These are phyloP conservation scores for Ischnura elegans DNA, from an alignment of 2,888 invertebrate genomes.

Conservation along the genomic window DNA sequence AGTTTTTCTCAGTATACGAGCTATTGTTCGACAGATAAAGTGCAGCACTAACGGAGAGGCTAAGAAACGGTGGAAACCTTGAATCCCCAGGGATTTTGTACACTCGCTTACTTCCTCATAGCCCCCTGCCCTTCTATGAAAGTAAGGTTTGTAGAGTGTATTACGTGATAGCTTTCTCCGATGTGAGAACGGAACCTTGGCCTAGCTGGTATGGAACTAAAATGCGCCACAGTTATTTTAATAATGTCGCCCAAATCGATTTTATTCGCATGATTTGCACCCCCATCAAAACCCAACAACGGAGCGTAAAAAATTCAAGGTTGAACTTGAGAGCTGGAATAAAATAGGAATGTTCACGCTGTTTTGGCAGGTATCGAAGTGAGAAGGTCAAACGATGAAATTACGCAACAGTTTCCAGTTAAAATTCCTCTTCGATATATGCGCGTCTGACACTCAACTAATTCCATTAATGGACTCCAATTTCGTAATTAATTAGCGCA, in stretches of 20 bases:
- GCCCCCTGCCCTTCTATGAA: not conserved
- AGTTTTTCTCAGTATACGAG: not conserved
- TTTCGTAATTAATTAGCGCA: not conserved
- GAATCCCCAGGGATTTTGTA: not conserved
- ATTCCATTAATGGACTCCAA: not conserved
- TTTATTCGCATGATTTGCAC: not conserved
- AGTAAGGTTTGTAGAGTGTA: not conserved
- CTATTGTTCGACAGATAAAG: not conserved
- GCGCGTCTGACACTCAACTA: not conserved
- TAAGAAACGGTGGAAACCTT: not conserved
- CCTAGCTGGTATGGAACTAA: constrained; percentile 4
- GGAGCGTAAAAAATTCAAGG: not conserved
- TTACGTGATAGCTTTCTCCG: not conserved
- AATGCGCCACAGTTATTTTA: not conserved
- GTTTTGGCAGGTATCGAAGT: not conserved
- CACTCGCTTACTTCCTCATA: constrained; percentile 3
- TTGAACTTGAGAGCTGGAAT: not conserved
- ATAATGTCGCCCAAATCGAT: not conserved
- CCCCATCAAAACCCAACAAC: not conserved
- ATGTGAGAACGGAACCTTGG: not conserved
- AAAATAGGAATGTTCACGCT: not conserved
- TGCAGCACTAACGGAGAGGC: not conserved
- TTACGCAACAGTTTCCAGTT: not conserved
- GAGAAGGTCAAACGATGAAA: not conserved
- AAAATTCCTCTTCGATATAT: not conserved